Evolutionary conservation across 1,140 invertebrate genomes (phyloP).

Genomic region (Pseudoatta argentina): DNA sequence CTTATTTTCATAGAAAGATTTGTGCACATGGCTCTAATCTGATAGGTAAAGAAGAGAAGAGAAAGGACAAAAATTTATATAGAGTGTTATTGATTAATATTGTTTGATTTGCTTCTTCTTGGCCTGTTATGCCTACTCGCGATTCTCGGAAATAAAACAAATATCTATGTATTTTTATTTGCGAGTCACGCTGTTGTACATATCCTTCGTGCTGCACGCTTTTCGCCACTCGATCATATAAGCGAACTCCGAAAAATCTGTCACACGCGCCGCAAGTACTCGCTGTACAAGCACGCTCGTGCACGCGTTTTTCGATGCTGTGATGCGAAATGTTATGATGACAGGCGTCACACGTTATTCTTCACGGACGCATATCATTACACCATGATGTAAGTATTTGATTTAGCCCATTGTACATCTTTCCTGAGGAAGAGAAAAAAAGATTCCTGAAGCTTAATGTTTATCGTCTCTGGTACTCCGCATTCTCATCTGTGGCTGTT

Average conservation of each 20-base stretch:
- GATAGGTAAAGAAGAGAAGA: not conserved
- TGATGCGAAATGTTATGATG: not conserved
- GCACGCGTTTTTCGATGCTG: not conserved
- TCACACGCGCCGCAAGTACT: slow-evolving; percentile 2
- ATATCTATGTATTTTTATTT: slow-evolving; percentile 10
- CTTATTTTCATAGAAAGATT: not conserved
- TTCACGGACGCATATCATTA: too few species aligned
- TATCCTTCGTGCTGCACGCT: not conserved
- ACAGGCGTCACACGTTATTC: not conserved
- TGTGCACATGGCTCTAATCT: not conserved
- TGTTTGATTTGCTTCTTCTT: not conserved
- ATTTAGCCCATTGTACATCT: not conserved
- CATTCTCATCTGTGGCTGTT: not conserved
- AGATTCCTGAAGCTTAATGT: not conserved
- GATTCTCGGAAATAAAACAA: not conserved
- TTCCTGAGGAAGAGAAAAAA: not conserved
- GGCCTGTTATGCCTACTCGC: not conserved
- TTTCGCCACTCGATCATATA: slow-evolving; percentile 20
- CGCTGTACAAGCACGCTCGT: not conserved
- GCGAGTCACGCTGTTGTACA: not conserved
- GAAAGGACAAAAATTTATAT: not conserved
- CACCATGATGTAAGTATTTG: slow-evolving; percentile 20
- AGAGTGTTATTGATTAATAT: not conserved
- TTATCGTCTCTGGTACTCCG: not conserved
- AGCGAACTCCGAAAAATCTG: slow-evolving; percentile 31